These are phyloP conservation scores for Oscheius sp. DNA, from an alignment of 1,140 invertebrate species.

Conservation along the genomic window DNA sequence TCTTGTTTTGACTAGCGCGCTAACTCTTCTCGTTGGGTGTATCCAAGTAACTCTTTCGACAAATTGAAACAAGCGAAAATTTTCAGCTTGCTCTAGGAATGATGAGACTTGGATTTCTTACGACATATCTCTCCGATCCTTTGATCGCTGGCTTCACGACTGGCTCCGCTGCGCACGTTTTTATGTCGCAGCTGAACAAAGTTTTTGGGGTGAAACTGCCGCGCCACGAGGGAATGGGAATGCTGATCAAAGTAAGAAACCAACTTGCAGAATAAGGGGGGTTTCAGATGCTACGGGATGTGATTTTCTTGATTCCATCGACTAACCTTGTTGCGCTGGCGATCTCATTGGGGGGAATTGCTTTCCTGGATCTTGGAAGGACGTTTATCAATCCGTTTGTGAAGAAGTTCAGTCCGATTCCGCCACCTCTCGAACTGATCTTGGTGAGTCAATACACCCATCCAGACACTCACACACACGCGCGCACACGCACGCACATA, in stretches of 20 bases:
- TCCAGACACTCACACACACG: no score
- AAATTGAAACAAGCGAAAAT: neutral
- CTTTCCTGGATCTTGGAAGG: slow-evolving; percentile 61
- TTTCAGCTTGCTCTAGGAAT: slow-evolving; percentile 55
- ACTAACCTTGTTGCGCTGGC: slow-evolving; percentile 63
- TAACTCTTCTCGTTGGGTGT: slow-evolving; percentile 54
- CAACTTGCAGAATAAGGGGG: neutral
- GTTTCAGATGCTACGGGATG: slow-evolving; percentile 35
- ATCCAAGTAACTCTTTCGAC: slow-evolving; percentile 39
- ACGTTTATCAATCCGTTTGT: slow-evolving; percentile 63
- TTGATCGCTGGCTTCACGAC: slow-evolving; percentile 59
- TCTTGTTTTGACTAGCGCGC: slow-evolving; percentile 49
- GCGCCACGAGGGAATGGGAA: slow-evolving; percentile 50
- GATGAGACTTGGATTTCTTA: slow-evolving; percentile 56
- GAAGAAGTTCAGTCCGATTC: slow-evolving; percentile 63
- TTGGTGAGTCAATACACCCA: slow-evolving; percentile 55
- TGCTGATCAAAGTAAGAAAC: slow-evolving; percentile 39
- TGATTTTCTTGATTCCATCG: slow-evolving; percentile 46
- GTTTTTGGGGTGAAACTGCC: slow-evolving; percentile 56
- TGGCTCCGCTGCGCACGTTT: slow-evolving; percentile 56
- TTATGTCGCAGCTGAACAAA: slow-evolving; percentile 56
- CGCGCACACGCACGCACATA: no score
- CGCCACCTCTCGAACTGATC: slow-evolving; percentile 65
- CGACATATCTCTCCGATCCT: slow-evolving; percentile 58
- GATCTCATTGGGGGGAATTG: slow-evolving; percentile 61